phyloP scores from a whole-genome alignment of 35 echinoderm and acorn worm genomes.

The Apostichopus californicus region DNA sequence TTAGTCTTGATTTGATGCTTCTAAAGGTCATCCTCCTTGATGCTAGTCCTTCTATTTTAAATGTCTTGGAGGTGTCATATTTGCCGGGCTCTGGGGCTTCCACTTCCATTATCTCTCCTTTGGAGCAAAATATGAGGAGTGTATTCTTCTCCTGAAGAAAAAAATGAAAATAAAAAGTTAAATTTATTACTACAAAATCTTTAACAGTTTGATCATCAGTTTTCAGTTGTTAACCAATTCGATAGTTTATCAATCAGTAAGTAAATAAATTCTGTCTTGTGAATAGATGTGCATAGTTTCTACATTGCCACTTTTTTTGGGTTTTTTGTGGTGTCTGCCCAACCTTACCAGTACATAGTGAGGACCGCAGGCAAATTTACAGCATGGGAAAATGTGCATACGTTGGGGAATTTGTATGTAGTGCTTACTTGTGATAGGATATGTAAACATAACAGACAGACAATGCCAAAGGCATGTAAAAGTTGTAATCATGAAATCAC shows the following conservation, averaged over 20 bases:
- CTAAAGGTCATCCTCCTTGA: conserved; percentile 70
- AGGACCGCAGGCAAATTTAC: no score
- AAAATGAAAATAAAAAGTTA: not conserved
- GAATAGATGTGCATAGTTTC: not conserved
- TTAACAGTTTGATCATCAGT: no score
- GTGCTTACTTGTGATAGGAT: no score
- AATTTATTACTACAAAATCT: not conserved
- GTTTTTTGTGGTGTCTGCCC: no score
- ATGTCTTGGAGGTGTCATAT: conserved; percentile 90
- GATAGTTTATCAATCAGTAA: not conserved
- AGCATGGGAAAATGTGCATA: no score
- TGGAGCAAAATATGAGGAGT: conserved; percentile 77
- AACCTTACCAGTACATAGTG: no score
- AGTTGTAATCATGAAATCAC: no score
- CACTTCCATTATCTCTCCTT: conserved; percentile 83
- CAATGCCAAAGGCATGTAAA: no score
- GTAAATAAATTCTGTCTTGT: not conserved
- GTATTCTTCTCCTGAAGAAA: conserved; percentile 79
- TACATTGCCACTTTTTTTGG: no score
- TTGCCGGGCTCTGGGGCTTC: conserved; percentile 81
- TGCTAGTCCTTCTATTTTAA: conserved; percentile 72
- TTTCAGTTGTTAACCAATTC: not conserved
- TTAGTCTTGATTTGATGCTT: conserved; percentile 92
- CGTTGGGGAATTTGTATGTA: no score
- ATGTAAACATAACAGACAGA: no score